These are phyloP conservation scores for Myotis davidii DNA, from an alignment of 2,113 vertebrate species.

Conservation along the genomic window DNA sequence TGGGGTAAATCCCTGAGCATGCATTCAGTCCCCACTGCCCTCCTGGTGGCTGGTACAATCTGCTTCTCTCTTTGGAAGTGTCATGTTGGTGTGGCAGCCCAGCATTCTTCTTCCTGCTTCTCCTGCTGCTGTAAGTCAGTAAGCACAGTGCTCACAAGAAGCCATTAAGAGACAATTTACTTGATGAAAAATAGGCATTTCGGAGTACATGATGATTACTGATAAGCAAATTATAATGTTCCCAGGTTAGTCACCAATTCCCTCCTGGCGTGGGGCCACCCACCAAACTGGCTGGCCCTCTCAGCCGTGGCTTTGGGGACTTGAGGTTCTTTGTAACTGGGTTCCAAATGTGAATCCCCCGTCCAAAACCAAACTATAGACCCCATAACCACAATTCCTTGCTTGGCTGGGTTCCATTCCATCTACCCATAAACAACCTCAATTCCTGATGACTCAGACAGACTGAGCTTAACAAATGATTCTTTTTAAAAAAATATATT, in stretches of 20 bases:
- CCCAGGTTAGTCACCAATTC: not conserved
- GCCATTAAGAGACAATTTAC: slow-evolving; percentile 64
- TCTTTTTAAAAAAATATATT: not conserved
- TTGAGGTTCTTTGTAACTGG: not conserved
- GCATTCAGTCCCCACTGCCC: not conserved
- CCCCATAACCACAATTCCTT: not conserved
- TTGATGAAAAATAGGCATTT: not conserved
- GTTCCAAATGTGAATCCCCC: not conserved
- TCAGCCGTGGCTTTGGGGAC: not conserved
- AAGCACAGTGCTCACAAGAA: not conserved
- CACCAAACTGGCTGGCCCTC: not conserved
- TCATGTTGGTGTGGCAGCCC: fast-evolving
- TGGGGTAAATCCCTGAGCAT: not conserved
- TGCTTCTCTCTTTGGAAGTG: not conserved
- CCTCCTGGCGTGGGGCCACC: too few relatives aligned
- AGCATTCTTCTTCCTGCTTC: not conserved
- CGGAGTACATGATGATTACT: not conserved
- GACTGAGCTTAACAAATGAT: not conserved
- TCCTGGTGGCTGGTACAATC: not conserved
- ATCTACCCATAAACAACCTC: not conserved
- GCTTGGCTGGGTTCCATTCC: not conserved
- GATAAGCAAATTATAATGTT: slow-evolving; percentile 8
- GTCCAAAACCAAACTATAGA: not conserved
- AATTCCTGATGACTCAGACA: not conserved
- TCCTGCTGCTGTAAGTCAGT: not conserved